phyloP scores from a whole-genome alignment of 1,140 invertebrate genomes.

The Pissodes strobi region DNA sequence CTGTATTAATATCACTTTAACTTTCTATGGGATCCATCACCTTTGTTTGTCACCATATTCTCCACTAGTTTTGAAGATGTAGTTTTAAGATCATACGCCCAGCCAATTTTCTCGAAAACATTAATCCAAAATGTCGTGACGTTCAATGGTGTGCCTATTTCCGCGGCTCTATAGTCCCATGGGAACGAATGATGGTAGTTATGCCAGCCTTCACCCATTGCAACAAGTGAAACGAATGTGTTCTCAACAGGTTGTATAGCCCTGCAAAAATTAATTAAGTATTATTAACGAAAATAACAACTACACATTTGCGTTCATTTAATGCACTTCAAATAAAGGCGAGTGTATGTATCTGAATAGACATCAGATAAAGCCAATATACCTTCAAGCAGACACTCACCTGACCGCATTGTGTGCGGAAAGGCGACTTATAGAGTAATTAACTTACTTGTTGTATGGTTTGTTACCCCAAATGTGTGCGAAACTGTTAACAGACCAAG shows the following conservation, averaged over 20 bases:
- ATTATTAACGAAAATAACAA: too few species aligned
- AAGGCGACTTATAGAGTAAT: too few species aligned
- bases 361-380: too few species aligned
- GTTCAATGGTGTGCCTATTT: constrained; percentile 61
- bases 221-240: constrained; percentile 62
- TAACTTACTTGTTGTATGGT: constrained; percentile 67
- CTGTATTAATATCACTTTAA: too few species aligned
- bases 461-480: constrained; percentile 78
- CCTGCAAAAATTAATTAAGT: constrained; percentile 59
- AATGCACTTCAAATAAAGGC: too few species aligned
- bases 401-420: too few species aligned
- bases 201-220: constrained; percentile 80
- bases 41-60: constrained; percentile 60
- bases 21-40: constrained; percentile 66
- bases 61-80: constrained; percentile 63
- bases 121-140: constrained; percentile 70
- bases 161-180: constrained; percentile 79
- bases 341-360: too few species aligned
- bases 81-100: constrained; percentile 77
- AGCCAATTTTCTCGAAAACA: constrained; percentile 70
- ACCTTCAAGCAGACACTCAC: too few species aligned
- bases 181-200: constrained; percentile 94
- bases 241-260: constrained; percentile 69
- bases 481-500: constrained; percentile 88
- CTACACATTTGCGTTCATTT: too few species aligned